These are phyloP conservation scores for Tipula confusa DNA, from an alignment of 2,888 invertebrate species.

Conservation along the genomic window DNA sequence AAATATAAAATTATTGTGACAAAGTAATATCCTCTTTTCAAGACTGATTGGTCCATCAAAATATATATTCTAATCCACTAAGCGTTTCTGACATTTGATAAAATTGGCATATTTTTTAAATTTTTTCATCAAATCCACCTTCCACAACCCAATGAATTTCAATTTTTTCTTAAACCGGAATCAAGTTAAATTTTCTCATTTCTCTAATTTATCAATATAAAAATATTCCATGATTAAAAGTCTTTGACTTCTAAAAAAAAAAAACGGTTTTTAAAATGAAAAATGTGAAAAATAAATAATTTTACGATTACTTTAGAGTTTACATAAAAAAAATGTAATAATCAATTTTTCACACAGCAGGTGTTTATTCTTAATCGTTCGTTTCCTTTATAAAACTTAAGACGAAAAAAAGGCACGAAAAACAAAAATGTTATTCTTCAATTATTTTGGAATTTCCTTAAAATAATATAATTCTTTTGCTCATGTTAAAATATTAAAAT, in stretches of 20 bases:
- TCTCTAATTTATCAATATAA: too few relatives aligned
- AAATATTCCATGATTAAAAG: neutral
- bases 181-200: too few relatives aligned
- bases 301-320: constrained; percentile 26
- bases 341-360: constrained; percentile 31
- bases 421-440: neutral
- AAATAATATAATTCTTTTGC: neutral
- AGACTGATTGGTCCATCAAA: too few relatives aligned
- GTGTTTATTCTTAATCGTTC: constrained; percentile 29
- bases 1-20: too few relatives aligned
- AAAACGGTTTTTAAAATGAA: neutral
- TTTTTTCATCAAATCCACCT: too few relatives aligned
- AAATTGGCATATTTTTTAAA: too few relatives aligned
- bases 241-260: neutral
- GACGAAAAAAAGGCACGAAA: too few relatives aligned
- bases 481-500: neutral
- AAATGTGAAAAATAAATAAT: constrained; percentile 30
- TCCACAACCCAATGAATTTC: too few relatives aligned
- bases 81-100: too few relatives aligned
- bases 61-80: too few relatives aligned
- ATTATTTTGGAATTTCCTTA: constrained; percentile 28
- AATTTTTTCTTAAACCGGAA: too few relatives aligned
- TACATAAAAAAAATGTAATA: neutral
- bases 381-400: neutral
- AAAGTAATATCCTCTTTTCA: too few relatives aligned